These are phyloP conservation scores for Diplodus puntazzo DNA, from an alignment of 2,797 vertebrate genomes.

Conservation along the genomic window DNA sequence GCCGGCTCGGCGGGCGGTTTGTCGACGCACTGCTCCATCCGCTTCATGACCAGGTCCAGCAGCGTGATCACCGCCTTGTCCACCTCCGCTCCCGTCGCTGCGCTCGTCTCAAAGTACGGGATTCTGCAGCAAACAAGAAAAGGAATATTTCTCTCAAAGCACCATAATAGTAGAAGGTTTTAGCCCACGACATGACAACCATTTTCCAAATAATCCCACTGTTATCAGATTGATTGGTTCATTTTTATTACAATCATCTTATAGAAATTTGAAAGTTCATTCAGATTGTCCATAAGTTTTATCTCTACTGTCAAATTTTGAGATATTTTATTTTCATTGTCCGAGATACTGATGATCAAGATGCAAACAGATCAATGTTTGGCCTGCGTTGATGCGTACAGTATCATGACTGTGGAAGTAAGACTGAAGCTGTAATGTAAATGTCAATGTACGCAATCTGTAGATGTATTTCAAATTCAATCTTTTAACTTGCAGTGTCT, in stretches of 20 bases:
- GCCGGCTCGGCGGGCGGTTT: slow-evolving; percentile 86
- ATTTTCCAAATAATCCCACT: neutral
- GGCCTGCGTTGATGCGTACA: neutral
- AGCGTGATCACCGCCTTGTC: slow-evolving; percentile 92
- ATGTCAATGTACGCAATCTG: neutral
- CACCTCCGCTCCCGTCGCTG: slow-evolving; percentile 91
- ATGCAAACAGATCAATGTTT: neutral
- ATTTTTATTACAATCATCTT: no score
- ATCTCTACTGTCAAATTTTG: no score
- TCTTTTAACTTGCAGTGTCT: no score
- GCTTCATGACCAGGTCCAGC: slow-evolving; percentile 97
- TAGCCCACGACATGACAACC: fast-evolving
- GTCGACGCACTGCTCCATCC: slow-evolving; percentile 97
- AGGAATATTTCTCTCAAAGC: neutral
- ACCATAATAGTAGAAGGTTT: neutral
- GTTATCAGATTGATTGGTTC: neutral
- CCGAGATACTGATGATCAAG: no score
- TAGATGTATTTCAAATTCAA: neutral
- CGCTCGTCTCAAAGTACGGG: slow-evolving; percentile 96
- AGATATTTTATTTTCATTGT: neutral
- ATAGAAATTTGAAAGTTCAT: neutral
- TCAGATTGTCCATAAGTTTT: neutral
- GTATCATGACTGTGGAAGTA: neutral
- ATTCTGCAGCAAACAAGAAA: slow-evolving; percentile 83
- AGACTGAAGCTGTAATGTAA: neutral